A percentile compares a stretch with the other conserved stretches of the same genome.
phyloP scores from a whole-genome alignment of 2,797 vertebrate species.

The Girardinus metallicus region DNA sequence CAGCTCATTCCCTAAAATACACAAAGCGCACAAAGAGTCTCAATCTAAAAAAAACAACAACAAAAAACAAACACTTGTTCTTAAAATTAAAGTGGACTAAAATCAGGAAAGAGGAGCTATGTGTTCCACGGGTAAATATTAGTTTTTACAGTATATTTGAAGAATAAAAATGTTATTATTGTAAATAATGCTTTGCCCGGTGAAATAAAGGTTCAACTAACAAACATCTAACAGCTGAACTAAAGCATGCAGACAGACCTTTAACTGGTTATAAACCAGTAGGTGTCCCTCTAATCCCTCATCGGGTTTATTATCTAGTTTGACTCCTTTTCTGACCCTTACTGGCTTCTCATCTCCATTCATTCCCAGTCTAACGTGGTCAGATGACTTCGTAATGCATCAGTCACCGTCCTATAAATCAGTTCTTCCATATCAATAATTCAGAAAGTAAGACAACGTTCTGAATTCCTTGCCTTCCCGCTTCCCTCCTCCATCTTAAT shows the following conservation, averaged over 20 bases:
- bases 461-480: constrained; percentile 64
- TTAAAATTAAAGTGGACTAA: not conserved
- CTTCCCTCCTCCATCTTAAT: constrained; percentile 44
- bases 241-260: not conserved
- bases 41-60: not conserved
- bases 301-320: constrained; percentile 6
- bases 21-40: not conserved
- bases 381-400: constrained; percentile 67
- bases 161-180: not conserved
- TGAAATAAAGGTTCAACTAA: not conserved
- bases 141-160: too few relatives aligned
- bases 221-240: not conserved
- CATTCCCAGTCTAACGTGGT: constrained; percentile 42
- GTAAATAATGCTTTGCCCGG: not conserved
- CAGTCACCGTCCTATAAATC: constrained; percentile 67
- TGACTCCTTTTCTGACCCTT: constrained; percentile 21
- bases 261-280: constrained; percentile 34
- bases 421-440: constrained; percentile 69
- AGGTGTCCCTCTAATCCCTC: constrained; percentile 58
- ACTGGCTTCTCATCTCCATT: constrained; percentile 38
- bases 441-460: constrained; percentile 64
- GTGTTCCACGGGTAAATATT: not conserved
- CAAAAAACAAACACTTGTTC: not conserved
- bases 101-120: not conserved
- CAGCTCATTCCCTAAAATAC: not conserved